These are phyloP conservation scores for Drosophila rufa DNA, from an alignment of 1,140 invertebrate genomes.

Conservation along the genomic window DNA sequence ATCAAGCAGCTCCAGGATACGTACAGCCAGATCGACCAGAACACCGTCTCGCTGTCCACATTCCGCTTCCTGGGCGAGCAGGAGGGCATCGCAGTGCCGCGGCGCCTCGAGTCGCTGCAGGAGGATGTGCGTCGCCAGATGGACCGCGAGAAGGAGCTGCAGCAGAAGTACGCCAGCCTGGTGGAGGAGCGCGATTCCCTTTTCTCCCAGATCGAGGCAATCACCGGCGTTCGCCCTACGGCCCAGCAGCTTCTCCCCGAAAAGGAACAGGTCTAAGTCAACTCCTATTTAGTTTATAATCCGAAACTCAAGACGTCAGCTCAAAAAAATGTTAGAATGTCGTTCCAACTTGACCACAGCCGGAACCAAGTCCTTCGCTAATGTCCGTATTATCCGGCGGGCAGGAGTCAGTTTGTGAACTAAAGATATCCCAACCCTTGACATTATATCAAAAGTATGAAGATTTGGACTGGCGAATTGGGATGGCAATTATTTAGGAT, in stretches of 20 bases:
- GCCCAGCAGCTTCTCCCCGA: constrained; percentile 54
- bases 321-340: constrained; percentile 2
- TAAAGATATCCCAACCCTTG: not conserved
- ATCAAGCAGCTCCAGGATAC: constrained; percentile 96
- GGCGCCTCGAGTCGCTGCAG: constrained; percentile 94
- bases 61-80: constrained; percentile 96
- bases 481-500: not conserved
- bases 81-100: constrained; percentile 95
- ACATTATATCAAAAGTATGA: not conserved
- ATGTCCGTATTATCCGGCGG: constrained; percentile 95
- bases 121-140: constrained; percentile 97
- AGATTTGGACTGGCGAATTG: not conserved
- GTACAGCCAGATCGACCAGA: constrained; percentile 95
- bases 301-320: not conserved
- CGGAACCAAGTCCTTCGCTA: constrained; percentile 17
- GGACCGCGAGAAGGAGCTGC: constrained; percentile 94
- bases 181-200: constrained; percentile 67
- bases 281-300: constrained; percentile 21
- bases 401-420: constrained; percentile 95
- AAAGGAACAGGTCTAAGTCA: constrained; percentile 15
- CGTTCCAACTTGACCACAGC: not conserved
- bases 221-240: constrained; percentile 55
- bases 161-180: constrained; percentile 86
- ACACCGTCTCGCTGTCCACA: constrained; percentile 95
- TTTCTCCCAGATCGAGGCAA: constrained; percentile 51